Evolutionary conservation across 2,113 vertebrate genomes (phyloP).

Genomic region (Alligator sinensis): DNA sequence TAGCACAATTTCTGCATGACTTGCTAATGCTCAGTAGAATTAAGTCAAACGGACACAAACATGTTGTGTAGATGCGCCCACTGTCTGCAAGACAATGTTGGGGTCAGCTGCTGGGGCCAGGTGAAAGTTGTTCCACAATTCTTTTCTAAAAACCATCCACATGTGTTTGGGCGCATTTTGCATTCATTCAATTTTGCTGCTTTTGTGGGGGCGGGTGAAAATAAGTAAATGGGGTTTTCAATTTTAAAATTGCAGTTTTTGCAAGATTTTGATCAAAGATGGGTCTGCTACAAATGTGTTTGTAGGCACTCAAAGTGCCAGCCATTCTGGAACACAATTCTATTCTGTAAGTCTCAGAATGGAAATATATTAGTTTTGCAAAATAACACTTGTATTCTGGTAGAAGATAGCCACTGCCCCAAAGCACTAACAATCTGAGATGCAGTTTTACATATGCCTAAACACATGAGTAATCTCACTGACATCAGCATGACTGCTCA

Average conservation of each 20-base stretch:
- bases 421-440: neutral
- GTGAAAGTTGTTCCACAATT: neutral
- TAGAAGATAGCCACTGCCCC: neutral
- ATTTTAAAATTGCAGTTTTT: neutral
- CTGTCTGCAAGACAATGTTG: neutral
- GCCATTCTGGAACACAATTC: neutral
- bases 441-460: neutral
- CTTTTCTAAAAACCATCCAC: neutral
- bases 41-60: too few species aligned
- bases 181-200: neutral
- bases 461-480: neutral
- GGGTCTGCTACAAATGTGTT: neutral
- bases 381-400: neutral
- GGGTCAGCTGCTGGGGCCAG: fast-evolving
- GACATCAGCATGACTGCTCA: neutral
- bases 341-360: neutral
- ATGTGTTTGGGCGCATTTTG: neutral
- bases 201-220: neutral
- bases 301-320: neutral
- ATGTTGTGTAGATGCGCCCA: neutral
- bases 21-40: too few species aligned
- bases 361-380: neutral
- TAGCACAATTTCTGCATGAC: too few species aligned
- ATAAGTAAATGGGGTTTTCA: neutral
- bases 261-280: neutral